Base-by-base conservation (phyloP, 2,797 vertebrate genomes). In the Leontopithecus rosalia region DNA sequence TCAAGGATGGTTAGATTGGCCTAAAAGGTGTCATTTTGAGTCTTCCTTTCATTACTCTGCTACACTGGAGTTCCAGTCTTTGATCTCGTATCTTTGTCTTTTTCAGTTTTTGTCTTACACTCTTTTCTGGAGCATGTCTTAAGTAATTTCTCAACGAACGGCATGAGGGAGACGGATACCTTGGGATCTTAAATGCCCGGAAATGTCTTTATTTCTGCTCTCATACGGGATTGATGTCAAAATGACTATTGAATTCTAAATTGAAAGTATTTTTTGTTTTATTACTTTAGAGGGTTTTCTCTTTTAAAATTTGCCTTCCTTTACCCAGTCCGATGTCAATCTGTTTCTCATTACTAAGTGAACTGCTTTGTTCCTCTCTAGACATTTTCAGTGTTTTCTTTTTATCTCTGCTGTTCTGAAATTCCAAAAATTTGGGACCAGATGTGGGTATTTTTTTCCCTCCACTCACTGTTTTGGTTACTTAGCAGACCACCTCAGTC, bases 131-230 rank as follows among this genome's bases (percentile, higher is more conserved):
- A 83, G 36, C 0, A 22, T 3, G 15, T 83, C 85, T 83, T 87
- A 83, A 85, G 85, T 61, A 92, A 83, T 79, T 90, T 96, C 61
- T 39, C 58, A 39, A 48, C 6, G 43, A 96, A 89, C 19, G 7
- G 4, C 79, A 72, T 24, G n/a, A 73, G 14, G 7, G 19, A 93
- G 30, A 87, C 24, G 80, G 28, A 88, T 48, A 6, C 0, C 48
- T n/a, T 79, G 61, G 24, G 15, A 81, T 14, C 28, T 67, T 58
- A 46, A 26, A 20, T 52, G 19, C 41, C 48, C 79, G 58, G 57
- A 81, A 79, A 83, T 80, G 76, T 36, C 19, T 86, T 90, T 81
- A 76, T 67, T 90, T 36, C 4, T 50, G 26, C 22, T 61, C 36
- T 90, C 43, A 28, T 26, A 46, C 5, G 61, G 41, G 17, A 88